phyloP scores from a whole-genome alignment of 2,888 invertebrate species.

The Scelioninae gen. 2 region DNA sequence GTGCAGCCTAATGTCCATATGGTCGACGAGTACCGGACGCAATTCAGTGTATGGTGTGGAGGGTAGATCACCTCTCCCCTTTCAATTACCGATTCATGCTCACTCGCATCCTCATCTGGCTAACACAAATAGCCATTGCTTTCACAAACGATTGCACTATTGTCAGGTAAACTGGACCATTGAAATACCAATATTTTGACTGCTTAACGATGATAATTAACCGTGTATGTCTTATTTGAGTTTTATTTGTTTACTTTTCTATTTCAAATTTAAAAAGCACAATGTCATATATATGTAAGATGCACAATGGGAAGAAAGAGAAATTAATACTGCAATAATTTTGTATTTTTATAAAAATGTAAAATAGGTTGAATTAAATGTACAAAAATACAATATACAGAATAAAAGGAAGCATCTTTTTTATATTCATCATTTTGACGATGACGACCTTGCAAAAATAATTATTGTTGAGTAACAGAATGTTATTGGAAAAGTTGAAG shows the following conservation, averaged over 20 bases:
- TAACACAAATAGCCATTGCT: constrained; percentile 71
- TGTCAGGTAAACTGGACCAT: constrained; percentile 69
- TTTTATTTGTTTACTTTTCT: neutral
- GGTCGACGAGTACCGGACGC: constrained; percentile 75
- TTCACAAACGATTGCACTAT: constrained; percentile 71
- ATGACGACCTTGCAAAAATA: no score
- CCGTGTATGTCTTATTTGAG: neutral
- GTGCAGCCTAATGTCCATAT: constrained; percentile 74
- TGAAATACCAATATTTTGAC: neutral
- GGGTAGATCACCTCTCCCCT: constrained; percentile 68
- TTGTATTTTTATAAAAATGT: no score
- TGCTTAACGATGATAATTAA: constrained; percentile 14
- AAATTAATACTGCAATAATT: no score
- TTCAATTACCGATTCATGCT: constrained; percentile 68
- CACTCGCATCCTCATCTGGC: constrained; percentile 70
- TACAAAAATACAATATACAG: no score
- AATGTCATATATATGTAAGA: neutral
- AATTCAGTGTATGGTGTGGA: constrained; percentile 73
- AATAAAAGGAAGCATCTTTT: no score
- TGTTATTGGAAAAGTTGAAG: no score
- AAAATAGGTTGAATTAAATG: no score
- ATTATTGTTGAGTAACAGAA: no score
- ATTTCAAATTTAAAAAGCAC: neutral
- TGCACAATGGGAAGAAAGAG: neutral
- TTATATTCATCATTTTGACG: no score